Evolutionary conservation across 2,113 vertebrate species (phyloP), one percentile per base, ranked within the genome.

Genomic region (Seriola quinqueradiata): DNA sequence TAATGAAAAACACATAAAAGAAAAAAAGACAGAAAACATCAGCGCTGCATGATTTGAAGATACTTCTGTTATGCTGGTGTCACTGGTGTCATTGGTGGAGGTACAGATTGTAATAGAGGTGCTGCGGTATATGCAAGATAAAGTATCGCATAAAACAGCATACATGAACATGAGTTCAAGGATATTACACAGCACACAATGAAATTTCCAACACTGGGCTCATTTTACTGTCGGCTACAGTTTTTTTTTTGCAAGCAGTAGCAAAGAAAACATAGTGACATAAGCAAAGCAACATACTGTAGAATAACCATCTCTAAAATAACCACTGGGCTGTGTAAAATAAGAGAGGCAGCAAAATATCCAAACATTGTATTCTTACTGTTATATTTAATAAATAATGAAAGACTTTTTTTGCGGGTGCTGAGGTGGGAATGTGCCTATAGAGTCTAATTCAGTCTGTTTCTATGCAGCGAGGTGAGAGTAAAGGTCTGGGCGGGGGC

Each of bases 281-380:
- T 8, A 52, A 52, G 67, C 32, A 71, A 70, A 65, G 59, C 52
- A 58, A 42, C 38, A 64, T 36, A 23, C n/a, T 63, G 9, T 12
- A n/a, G 34, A 28, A 28, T 28, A 28, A 28, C 28, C 28, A 77
- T n/a, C 32, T 28, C 21, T 48, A 17, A 5, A 58, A 40, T 16
- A 74, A 60, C 32, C 17, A 60, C 21, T 63, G 36, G 50, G 38
- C 46, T 32, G 3, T 5, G 5, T 17, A 34, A 69, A 17, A 60
- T 40, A 5, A 55, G n/a, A 61, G 6, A 25, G 40, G 66, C 14
- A 58, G 40, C n/a, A 58, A 10, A 58, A 50, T 59, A 23, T 10
- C 32, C 12, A 25, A 58, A 32, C 23, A 23, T 19, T 50, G 40
- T 42, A 42, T 42, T 42, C 8, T 9, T 42, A 42, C 8, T 19